Evolutionary conservation across 2,113 vertebrate genomes (phyloP), one percentile per base, ranked within the genome.

Genomic region (Carlito syrichta): DNA sequence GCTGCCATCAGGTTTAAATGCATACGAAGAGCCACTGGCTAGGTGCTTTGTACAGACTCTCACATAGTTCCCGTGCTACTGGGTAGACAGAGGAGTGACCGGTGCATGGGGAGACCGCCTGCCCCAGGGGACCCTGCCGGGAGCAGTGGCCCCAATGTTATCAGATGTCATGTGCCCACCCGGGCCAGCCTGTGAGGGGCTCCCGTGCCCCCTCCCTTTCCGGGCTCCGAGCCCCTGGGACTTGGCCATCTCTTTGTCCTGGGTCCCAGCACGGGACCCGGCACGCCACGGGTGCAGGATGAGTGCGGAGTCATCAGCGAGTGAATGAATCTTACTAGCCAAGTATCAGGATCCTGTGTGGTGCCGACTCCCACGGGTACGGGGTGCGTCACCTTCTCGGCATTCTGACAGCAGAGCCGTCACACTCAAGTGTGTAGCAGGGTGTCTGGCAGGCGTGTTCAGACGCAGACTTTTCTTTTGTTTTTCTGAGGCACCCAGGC

Each of bases 121-220:
- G 48, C 48, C 68, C 8, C 3, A 63, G 69, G 38, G 13, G 66
- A 86, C 27, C 63, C 56, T 1, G 4, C 52, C 10, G 50, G 40
- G 3, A 48, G 76, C 76, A n/a, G 32, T 9, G 0, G 4, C 71
- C 25, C 13, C 4, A 32, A 38, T 0, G 10, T 56, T 69, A 66
- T 8, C 0, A 0, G 81, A 14, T 11, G 20, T 38, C 6, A 3
- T 0, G 0, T 0, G 8, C 56, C 52, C n/a, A 1, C 35, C 66
- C 12, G 16, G 85, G 35, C n/a, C 16, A 8, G n/a, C 25, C 85
- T 56, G n/a, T 4, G 0, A 6, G 48, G 27, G 25, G 43, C 66
- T 2, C 22, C 4, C 3, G 35, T 22, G 35, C 60, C 11, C 10
- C 35, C 48, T 40, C n/a, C 48, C 9, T 48, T 38, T 16, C 63